phyloP scores from a whole-genome alignment of 2,888 invertebrate genomes.

The Drosophila pseudotalamancana region DNA sequence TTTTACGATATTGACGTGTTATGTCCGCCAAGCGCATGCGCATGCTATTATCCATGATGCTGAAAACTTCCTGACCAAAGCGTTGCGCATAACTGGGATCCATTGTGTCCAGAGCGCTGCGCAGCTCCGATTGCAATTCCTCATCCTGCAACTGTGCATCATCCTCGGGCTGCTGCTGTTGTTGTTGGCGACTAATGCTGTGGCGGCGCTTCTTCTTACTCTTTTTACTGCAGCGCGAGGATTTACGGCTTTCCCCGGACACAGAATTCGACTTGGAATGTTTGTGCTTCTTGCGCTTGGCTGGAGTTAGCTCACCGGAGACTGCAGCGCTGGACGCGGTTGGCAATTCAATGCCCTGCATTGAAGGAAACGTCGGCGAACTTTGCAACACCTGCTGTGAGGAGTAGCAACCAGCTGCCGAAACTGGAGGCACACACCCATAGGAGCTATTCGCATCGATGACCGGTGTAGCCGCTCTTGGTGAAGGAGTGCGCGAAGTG shows the following conservation, averaged over 20 bases:
- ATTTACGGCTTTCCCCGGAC: slow-evolving; percentile 65
- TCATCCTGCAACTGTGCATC: slow-evolving; percentile 77
- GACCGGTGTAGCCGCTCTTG: slow-evolving; percentile 22
- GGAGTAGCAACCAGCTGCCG: slow-evolving; percentile 28
- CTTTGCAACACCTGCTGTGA: slow-evolving; percentile 17
- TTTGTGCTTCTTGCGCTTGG: slow-evolving; percentile 85
- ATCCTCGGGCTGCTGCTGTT: slow-evolving; percentile 50
- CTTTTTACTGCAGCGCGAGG: slow-evolving; percentile 82
- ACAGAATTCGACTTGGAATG: slow-evolving; percentile 82
- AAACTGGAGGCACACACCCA: neutral
- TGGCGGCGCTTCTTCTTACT: slow-evolving; percentile 84
- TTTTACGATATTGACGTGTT: slow-evolving; percentile 92
- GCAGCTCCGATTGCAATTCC: slow-evolving; percentile 76
- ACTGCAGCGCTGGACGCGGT: slow-evolving; percentile 52
- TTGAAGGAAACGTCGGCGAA: slow-evolving; percentile 73
- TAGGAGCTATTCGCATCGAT: slow-evolving; percentile 14
- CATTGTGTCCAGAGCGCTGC: slow-evolving; percentile 72
- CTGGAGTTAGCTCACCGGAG: slow-evolving; percentile 34
- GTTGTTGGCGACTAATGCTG: slow-evolving; percentile 58
- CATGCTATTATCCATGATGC: slow-evolving; percentile 92
- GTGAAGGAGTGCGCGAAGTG: slow-evolving; percentile 64
- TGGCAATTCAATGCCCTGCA: slow-evolving; percentile 80
- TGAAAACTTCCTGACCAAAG: slow-evolving; percentile 86
- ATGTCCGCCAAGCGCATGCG: slow-evolving; percentile 91
- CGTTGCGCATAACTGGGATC: slow-evolving; percentile 75